Evolutionary conservation across 2,797 vertebrate species (phyloP).

Genomic region (Ceryle rudis): DNA sequence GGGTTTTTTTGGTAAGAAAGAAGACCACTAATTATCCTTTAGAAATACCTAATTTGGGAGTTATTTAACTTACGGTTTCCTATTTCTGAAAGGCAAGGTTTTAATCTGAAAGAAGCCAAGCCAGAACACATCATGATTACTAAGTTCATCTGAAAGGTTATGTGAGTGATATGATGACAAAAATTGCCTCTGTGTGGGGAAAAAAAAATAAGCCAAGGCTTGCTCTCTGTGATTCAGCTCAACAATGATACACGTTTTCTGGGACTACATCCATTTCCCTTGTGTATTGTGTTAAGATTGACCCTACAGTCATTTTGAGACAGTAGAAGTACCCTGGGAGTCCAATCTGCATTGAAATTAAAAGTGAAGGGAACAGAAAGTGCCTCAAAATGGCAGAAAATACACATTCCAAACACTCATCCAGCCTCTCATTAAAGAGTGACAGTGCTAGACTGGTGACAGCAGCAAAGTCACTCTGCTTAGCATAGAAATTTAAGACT

Average conservation of each 20-base stretch:
- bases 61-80: conserved; percentile 64
- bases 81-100: conserved; percentile 48
- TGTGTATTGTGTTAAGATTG: not conserved
- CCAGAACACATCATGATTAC: conserved; percentile 58
- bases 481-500: not conserved
- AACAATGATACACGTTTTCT: not conserved
- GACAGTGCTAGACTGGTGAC: not conserved
- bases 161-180: conserved; percentile 27
- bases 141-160: conserved; percentile 64
- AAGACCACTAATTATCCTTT: conserved; percentile 58
- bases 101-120: conserved; percentile 57
- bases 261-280: not conserved
- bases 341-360: not conserved
- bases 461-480: not conserved
- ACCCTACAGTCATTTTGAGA: not conserved
- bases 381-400: not conserved
- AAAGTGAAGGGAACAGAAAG: not conserved
- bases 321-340: not conserved
- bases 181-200: not conserved
- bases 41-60: conserved; percentile 60
- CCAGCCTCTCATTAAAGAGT: not conserved
- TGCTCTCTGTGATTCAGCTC: not conserved
- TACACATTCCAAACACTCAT: not conserved
- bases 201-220: not conserved
- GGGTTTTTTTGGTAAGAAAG: conserved; percentile 39